A percentile compares a stretch with the other conserved stretches of the same genome.
phyloP scores from a whole-genome alignment of 2,113 vertebrate genomes.

The Lycaon pictus region DNA sequence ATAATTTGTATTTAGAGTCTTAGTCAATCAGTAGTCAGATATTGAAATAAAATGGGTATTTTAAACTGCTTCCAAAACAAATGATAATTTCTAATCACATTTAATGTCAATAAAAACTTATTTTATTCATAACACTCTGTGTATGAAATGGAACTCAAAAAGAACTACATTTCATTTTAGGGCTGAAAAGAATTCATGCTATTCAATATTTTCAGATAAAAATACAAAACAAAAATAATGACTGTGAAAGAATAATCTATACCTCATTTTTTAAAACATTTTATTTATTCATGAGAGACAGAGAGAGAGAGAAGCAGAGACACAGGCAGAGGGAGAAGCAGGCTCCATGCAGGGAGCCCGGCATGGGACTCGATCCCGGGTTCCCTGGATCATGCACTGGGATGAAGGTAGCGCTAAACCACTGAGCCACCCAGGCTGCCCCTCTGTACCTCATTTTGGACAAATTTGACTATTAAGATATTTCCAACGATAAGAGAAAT shows the following conservation, averaged over 20 bases:
- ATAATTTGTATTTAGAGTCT: background rate
- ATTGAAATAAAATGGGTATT: background rate
- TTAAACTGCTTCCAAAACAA: background rate
- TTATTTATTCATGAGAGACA: too few species aligned
- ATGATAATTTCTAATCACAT: background rate
- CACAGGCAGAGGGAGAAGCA: too few species aligned
- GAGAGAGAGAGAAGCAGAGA: too few species aligned
- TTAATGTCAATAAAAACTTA: background rate
- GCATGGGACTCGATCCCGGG: too few species aligned
- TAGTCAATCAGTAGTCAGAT: background rate
- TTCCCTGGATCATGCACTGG: too few species aligned
- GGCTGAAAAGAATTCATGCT: background rate
- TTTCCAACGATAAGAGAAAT: background rate
- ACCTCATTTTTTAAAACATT: background rate
- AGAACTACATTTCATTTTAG: background rate
- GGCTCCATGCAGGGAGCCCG: too few species aligned
- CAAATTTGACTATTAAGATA: background rate
- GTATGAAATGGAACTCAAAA: background rate
- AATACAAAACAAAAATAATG: background rate
- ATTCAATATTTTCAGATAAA: constrained; percentile 11
- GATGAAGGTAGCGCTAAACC: too few species aligned
- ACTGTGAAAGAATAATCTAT: background rate
- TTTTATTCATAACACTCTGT: constrained; percentile 13
- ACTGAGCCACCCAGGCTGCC: too few species aligned
- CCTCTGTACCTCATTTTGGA: background rate